phyloP scores from a whole-genome alignment of 2,113 vertebrate species.

The Marmota monax region DNA sequence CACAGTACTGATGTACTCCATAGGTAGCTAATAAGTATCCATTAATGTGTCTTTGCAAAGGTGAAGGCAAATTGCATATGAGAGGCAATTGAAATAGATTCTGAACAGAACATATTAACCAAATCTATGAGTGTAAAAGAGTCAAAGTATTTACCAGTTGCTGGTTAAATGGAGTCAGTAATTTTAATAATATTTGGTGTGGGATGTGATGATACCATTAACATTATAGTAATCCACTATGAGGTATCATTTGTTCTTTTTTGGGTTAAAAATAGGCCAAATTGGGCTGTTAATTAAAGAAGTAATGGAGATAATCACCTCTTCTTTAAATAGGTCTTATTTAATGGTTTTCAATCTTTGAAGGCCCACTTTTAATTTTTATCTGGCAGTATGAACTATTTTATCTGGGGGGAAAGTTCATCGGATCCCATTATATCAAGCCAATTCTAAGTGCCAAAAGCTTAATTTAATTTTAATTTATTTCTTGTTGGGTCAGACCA shows the following conservation, averaged over 20 bases:
- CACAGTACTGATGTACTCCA: background rate
- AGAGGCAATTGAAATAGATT: background rate
- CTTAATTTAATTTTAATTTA: conserved; percentile 65
- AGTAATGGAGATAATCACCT: background rate
- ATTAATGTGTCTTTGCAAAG: background rate
- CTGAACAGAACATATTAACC: background rate
- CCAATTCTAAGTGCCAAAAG: conserved; percentile 35
- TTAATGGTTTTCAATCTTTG: conserved; percentile 38
- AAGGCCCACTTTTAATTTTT: conserved; percentile 30
- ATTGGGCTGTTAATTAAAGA: conserved; percentile 6
- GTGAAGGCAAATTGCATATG: background rate
- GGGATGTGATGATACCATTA: background rate
- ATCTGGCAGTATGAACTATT: background rate
- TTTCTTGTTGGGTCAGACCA: conserved; percentile 40
- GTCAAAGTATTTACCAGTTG: background rate
- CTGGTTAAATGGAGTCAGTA: background rate
- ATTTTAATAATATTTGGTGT: conserved; percentile 3
- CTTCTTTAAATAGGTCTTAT: conserved; percentile 13
- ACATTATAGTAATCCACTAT: background rate
- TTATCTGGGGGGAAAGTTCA: conserved; percentile 26
- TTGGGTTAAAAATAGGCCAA: background rate
- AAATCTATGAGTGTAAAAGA: background rate
- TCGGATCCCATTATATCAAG: conserved; percentile 54
- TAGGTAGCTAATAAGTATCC: background rate
- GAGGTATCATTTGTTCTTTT: background rate